Conservation (phyloP, 2,113 vertebrate species). For the Mus pahari region DNA sequence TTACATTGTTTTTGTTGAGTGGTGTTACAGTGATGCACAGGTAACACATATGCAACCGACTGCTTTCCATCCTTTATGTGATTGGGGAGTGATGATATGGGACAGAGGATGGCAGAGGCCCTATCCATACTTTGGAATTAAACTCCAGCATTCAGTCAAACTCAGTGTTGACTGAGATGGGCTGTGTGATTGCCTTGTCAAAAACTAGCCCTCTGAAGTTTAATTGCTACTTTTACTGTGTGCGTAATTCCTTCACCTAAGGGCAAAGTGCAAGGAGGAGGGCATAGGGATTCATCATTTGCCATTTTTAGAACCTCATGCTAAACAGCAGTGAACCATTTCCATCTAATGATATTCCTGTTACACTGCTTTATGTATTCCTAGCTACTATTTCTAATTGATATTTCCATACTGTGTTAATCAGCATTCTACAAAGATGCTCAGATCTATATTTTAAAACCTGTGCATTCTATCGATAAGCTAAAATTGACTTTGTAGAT, state of each 20-base stretch:
- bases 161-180: background rate
- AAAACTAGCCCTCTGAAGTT: background rate
- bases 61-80: background rate
- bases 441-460: background rate
- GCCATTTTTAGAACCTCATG: background rate
- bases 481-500: background rate
- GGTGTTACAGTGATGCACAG: background rate
- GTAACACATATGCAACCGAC: background rate
- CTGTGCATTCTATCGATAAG: background rate
- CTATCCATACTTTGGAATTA: background rate
- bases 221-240: background rate
- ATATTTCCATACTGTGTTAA: background rate
- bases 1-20: background rate
- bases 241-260: background rate
- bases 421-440: background rate
- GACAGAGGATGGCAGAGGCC: background rate
- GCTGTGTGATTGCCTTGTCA: background rate
- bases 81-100: background rate
- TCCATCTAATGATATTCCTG: background rate
- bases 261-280: background rate
- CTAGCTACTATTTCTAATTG: background rate
- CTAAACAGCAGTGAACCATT: background rate
- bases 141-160: background rate
- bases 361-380: background rate
- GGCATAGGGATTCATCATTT: background rate